Percentiles rank a stretch among this genome's conserved stretches.
Evolutionary conservation across 2,797 vertebrate species (phyloP).

Genomic region (Enteromius thamalakanensis): DNA sequence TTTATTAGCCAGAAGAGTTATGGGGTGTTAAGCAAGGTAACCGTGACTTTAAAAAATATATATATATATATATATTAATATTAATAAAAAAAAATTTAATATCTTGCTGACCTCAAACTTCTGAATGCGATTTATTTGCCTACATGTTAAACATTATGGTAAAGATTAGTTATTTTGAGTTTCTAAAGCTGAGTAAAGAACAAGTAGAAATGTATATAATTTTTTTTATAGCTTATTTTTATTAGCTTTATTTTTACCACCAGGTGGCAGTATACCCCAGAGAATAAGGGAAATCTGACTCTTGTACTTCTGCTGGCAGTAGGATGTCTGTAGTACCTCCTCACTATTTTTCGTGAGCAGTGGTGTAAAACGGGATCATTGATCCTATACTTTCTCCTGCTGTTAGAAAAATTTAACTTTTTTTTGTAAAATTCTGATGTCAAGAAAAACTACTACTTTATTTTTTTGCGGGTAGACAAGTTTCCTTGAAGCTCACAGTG

Average conservation of each 20-base stretch:
- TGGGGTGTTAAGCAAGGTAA: neutral
- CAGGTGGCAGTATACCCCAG: constrained; percentile 8
- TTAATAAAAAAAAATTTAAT: no score
- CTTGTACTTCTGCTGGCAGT: neutral
- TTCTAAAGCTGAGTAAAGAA: neutral
- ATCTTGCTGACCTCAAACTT: no score
- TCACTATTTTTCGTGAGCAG: neutral
- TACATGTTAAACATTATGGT: no score
- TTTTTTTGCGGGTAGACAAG: constrained; percentile 4
- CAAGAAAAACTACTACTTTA: neutral
- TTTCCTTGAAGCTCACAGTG: constrained; percentile 16
- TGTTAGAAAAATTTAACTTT: constrained; percentile 16
- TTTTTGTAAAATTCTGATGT: constrained; percentile 1
- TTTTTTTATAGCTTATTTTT: no score
- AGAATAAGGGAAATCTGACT: constrained; percentile 5
- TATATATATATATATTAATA: no score
- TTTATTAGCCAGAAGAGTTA: neutral
- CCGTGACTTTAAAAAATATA: rapidly evolving
- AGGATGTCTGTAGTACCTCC: neutral
- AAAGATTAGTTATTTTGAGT: neutral
- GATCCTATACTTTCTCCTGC: neutral
- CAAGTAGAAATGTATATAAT: no score
- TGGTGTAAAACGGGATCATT: neutral
- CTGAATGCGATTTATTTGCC: no score
- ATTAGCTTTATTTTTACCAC: neutral